Base-by-base conservation (phyloP, 2,797 vertebrate species). In the Loriculus beryllinus region DNA sequence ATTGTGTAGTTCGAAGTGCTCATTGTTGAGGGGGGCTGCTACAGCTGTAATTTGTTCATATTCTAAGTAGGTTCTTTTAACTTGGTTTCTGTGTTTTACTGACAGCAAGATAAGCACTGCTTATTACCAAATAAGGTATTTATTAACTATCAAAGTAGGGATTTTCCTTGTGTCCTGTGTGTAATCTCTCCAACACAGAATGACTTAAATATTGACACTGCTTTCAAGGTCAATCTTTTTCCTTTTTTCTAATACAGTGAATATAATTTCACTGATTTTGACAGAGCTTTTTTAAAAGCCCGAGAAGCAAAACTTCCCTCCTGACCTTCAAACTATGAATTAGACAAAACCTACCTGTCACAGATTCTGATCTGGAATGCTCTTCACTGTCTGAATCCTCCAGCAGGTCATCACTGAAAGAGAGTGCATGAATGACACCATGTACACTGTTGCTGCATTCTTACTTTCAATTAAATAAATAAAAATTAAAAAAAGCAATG, bases 351-450 rank as follows among this genome's bases (percentile, higher is more conserved):
- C 51, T 98, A 99, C 99, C 99, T 91, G 99, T 99, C 76, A 99
- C 98, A 68, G 99, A 99, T 98, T 99, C 99, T 5, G 99, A 99
- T 97, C 99, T 98, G 97, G 99, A 99, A 98, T 99, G 99, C 86
- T 99, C 99, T 97, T 99, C 99, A 75, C 99, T 99, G 97, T 99
- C 99, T 43, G 99, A 99, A 98, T 99, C 99, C 96, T 99, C 99
- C 97, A 99, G 95, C 94, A 99, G 98, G 96, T 99, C 99, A 96
- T 99, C 99, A 96, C 99, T 99, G 95, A 67, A 59, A 70, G 67
- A 1, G 2, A 62, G 90, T 2, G 85, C 35, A 91, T 11, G 5
- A 84, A 76, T 79, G 57, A 93, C 33, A 95, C 19, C 7, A 57
- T 3, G 9, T 22, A 80, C 10, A 40, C 35, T 35, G 14, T 60